Base-by-base conservation (phyloP, 2,797 vertebrate genomes). In the Sparus aurata region DNA sequence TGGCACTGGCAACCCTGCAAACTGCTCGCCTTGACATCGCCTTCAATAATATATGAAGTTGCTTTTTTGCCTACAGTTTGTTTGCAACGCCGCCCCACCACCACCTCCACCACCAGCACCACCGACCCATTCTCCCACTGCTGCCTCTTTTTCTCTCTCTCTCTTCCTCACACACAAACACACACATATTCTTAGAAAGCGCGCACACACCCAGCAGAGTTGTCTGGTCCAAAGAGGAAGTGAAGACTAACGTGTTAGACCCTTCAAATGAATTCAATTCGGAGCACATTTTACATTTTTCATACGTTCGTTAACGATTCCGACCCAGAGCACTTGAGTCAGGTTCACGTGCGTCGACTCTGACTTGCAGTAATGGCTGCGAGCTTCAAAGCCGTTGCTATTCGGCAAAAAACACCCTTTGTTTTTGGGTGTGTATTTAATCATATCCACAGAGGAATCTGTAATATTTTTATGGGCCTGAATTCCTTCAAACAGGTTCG, bases 1-100 rank as follows among this genome's bases (percentile, higher is more conserved):
- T 95, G 94, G 94, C 95, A 94, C 91, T 87, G 83, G 76, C 93
- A 94, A 93, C 93, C 94, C 94, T 92, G 89, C 91, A 93, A 96
- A 96, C 95, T 94, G 93, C 95, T 91, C 57, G 90, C 95, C 95
- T 93, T 91, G 93, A 96, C 96, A 96, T 93, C 87, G 92, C 92
- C 93, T 84, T 96, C 94, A 95, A 96, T 96, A 97, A 97, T 95
- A 96, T 95, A 97, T 94, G 85, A 92, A 91, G 95, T 93, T 95
- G 95, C 94, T 93, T 96, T 90, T 96, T 96, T 95, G 94, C 95
- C 94, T 95, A 93, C 91, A 95, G 94, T 96, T 95, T 96, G 94
- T 93, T 94, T 80, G 67, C 92, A 95, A 85, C 90, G 62, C 68
- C 15, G 34, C 76, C 69, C 60, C 67, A 46, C 66, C 71, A 69